Percentiles rank a stretch among this genome's conserved stretches.
Evolutionary conservation across 2,888 invertebrate species (phyloP).

Genomic region (Brenthis daphne): DNA sequence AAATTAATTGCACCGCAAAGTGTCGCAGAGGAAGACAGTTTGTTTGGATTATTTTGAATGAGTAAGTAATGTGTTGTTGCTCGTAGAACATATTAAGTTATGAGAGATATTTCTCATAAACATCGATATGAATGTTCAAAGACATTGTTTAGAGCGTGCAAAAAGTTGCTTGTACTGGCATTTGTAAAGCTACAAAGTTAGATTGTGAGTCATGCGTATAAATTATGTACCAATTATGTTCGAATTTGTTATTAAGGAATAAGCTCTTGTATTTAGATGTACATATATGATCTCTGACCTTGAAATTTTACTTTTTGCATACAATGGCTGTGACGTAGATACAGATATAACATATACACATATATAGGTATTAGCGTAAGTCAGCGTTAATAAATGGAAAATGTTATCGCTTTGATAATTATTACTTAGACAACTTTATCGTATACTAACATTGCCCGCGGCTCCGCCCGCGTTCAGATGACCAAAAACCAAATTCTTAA

Average conservation of each 20-base stretch:
- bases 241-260: neutral
- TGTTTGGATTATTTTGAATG: conserved; percentile 73
- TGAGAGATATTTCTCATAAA: conserved; percentile 31
- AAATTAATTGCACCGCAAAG: conserved; percentile 71
- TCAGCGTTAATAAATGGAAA: no score
- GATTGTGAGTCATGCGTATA: conserved; percentile 25
- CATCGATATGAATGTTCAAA: conserved; percentile 28
- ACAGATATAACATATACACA: neutral
- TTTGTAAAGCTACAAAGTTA: conserved; percentile 15
- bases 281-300: conserved; percentile 1
- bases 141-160: conserved; percentile 30
- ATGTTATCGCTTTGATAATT: no score
- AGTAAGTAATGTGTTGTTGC: conserved; percentile 64
- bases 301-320: neutral
- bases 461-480: no score
- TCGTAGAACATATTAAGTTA: conserved; percentile 43
- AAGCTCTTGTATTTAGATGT: neutral
- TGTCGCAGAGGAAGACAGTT: conserved; percentile 55
- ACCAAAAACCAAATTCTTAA: no score
- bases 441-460: no score
- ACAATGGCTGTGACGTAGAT: neutral
- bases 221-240: conserved; percentile 19
- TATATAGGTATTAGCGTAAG: no score
- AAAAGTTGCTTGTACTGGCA: conserved; percentile 14
- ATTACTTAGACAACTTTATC: no score